These are phyloP conservation scores for Urocynchramus pylzowi DNA, from an alignment of 2,113 vertebrate species.

Conservation along the genomic window DNA sequence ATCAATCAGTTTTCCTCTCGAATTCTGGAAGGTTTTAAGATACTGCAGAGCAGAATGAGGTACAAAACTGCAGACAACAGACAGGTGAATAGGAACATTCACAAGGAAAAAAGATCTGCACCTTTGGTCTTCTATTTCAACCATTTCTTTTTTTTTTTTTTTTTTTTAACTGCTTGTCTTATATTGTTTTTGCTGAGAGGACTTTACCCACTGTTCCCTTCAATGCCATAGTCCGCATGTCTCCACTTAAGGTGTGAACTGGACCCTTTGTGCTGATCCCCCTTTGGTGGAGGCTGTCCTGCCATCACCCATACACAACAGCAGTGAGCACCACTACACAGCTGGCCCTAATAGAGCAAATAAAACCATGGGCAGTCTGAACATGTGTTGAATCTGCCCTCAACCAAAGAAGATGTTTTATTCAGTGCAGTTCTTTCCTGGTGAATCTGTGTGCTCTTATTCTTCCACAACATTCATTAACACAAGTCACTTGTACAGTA, in stretches of 20 bases:
- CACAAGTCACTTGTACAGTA: slow-evolving; percentile 38
- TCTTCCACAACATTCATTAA: slow-evolving; percentile 57
- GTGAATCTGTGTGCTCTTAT: neutral
- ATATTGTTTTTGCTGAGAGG: neutral
- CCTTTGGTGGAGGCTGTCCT: neutral
- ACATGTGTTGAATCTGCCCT: neutral
- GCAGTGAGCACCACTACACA: neutral
- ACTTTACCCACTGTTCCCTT: neutral
- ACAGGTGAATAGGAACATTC: neutral
- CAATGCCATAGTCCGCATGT: neutral
- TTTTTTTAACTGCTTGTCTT: neutral
- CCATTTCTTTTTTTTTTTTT: neutral
- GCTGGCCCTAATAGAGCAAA: neutral
- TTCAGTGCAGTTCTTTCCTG: neutral
- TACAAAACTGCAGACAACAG: neutral
- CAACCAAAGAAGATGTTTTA: neutral
- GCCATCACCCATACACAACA: neutral
- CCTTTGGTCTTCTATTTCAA: neutral
- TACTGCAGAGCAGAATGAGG: neutral
- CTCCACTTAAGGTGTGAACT: neutral
- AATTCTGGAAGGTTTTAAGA: neutral
- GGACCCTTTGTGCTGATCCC: neutral
- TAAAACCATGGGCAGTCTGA: neutral
- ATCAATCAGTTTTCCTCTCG: neutral
- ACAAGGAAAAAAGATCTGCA: neutral